Percentiles rank a stretch among this genome's conserved stretches.
phyloP scores from a whole-genome alignment of 2,797 vertebrate species.

The Amblyraja radiata region DNA sequence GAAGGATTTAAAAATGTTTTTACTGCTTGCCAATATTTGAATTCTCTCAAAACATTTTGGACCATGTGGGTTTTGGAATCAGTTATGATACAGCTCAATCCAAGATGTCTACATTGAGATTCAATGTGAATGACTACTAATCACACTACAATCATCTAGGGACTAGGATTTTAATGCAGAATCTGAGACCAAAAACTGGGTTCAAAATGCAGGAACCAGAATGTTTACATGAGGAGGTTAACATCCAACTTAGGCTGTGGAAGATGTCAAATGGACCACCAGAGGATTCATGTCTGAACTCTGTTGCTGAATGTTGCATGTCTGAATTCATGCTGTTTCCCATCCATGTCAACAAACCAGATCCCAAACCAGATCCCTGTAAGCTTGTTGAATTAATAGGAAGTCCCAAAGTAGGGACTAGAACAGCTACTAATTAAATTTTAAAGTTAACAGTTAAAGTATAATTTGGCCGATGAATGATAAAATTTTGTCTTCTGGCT shows the following conservation, averaged over 20 bases:
- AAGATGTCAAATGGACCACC: background rate
- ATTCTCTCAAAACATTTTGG: background rate
- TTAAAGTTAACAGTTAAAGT: background rate
- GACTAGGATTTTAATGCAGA: background rate
- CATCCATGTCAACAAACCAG: background rate
- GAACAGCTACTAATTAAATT: background rate
- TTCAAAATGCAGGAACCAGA: background rate
- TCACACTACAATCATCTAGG: background rate
- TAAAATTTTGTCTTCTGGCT: background rate
- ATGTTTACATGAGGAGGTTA: background rate
- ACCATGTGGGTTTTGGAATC: background rate
- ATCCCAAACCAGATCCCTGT: background rate
- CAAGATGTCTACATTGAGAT: background rate
- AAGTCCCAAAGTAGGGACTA: background rate
- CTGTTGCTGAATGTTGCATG: too few relatives aligned
- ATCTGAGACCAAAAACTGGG: background rate
- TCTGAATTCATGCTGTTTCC: background rate
- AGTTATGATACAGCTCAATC: background rate
- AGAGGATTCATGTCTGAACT: background rate
- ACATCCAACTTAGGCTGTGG: background rate
- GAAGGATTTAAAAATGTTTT: too few relatives aligned
- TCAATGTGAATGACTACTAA: background rate
- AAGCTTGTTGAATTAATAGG: background rate
- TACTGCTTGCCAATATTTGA: background rate
- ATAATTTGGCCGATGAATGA: background rate